These are phyloP conservation scores for Sylvilagus bachmani DNA, from an alignment of 2,113 vertebrate genomes.

Conservation along the genomic window DNA sequence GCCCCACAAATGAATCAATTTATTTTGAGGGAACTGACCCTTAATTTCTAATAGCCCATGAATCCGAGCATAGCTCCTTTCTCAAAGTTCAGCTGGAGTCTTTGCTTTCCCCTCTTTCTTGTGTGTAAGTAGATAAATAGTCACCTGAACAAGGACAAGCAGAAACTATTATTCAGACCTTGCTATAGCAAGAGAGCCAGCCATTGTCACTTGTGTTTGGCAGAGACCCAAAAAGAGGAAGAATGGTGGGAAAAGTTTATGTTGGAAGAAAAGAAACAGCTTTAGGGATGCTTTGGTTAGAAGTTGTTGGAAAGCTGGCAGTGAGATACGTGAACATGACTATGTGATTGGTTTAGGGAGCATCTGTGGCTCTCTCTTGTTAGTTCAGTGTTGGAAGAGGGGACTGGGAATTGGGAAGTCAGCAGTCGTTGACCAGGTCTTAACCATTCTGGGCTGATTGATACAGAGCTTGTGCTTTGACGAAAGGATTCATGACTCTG, in stretches of 20 bases:
- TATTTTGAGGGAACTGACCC: not conserved
- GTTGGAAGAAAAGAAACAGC: not conserved
- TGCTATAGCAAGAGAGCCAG: not conserved
- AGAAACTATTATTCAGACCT: not conserved
- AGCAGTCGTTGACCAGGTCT: not conserved
- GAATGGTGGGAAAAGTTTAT: not conserved
- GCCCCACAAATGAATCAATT: not conserved
- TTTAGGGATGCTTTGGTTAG: not conserved
- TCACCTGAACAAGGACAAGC: not conserved
- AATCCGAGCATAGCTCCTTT: not conserved
- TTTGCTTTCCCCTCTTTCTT: not conserved
- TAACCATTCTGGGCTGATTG: not conserved
- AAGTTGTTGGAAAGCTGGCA: not conserved
- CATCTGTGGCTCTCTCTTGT: not conserved
- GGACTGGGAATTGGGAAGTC: not conserved
- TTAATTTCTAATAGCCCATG: conserved; percentile 22
- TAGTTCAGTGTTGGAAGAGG: not conserved
- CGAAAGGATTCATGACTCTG: not conserved
- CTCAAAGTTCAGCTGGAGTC: not conserved
- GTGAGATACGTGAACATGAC: not conserved
- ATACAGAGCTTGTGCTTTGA: not conserved
- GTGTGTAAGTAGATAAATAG: not conserved
- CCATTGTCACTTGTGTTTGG: not conserved
- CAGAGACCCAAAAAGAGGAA: not conserved
- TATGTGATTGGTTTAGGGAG: not conserved